phyloP scores from a whole-genome alignment of 2,888 invertebrate species.

The Pristionchus exspectatus region DNA sequence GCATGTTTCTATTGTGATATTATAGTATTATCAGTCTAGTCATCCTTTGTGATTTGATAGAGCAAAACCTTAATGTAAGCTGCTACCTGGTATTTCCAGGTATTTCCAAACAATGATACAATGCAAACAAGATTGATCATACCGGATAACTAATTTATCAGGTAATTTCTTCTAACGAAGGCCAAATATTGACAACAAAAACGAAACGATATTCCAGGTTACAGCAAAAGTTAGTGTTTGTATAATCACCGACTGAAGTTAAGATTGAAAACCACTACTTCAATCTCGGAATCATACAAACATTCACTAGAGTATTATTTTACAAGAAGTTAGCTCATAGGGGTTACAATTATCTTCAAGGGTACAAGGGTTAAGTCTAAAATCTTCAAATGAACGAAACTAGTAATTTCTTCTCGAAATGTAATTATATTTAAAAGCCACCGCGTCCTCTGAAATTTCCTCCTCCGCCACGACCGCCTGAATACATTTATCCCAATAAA shows the following conservation, averaged over 20 bases:
- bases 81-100: not conserved
- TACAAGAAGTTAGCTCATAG: constrained; percentile 12
- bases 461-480: constrained; percentile 16
- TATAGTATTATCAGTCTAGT: not conserved
- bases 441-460: constrained; percentile 1
- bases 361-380: constrained; percentile 1
- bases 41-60: not conserved
- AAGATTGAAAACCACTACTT: not conserved
- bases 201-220: not conserved
- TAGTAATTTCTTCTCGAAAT: not conserved
- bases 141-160: not conserved
- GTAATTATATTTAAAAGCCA: not conserved
- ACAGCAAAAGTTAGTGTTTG: not conserved
- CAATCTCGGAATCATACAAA: not conserved
- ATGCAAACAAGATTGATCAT: not conserved
- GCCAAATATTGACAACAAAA: constrained; percentile 4
- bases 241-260: not conserved
- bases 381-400: not conserved
- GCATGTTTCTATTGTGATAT: not conserved
- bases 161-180: not conserved
- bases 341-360: constrained; percentile 2
- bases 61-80: too few relatives aligned
- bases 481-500: not conserved
- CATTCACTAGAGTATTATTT: not conserved
- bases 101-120: not conserved